These are phyloP conservation scores for Chamaea fasciata DNA, from an alignment of 2,113 vertebrate species.

Conservation along the genomic window DNA sequence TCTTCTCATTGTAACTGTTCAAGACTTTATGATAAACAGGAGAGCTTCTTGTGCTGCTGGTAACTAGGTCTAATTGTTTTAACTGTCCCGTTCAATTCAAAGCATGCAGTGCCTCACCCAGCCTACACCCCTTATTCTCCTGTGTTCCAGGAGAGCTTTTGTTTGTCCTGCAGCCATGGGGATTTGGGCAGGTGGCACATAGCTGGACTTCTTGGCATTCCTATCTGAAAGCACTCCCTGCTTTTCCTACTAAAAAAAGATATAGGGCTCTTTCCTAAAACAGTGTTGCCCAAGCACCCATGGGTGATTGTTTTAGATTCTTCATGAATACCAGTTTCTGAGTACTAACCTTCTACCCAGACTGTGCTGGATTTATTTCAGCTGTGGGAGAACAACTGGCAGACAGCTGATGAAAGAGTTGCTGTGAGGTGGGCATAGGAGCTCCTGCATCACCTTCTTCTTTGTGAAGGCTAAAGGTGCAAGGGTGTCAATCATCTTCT, in stretches of 20 bases:
- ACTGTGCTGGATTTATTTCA: not conserved
- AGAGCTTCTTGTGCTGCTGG: not conserved
- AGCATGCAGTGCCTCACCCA: not conserved
- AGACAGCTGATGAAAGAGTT: not conserved
- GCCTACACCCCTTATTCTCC: not conserved
- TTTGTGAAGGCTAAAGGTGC: not conserved
- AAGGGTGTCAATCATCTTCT: not conserved
- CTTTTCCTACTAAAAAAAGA: not conserved
- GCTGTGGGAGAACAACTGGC: not conserved
- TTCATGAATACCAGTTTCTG: not conserved
- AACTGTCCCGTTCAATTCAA: not conserved
- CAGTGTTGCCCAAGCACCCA: not conserved
- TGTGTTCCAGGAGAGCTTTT: not conserved
- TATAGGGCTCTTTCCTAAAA: not conserved
- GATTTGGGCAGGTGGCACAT: not conserved
- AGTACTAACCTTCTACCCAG: not conserved
- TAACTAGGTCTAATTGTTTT: not conserved
- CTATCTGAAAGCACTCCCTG: not conserved
- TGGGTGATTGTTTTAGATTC: not conserved
- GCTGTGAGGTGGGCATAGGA: not conserved
- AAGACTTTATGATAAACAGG: not conserved
- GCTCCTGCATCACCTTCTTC: not conserved
- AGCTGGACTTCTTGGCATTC: not conserved
- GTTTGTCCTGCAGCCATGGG: not conserved
- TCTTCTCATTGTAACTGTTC: not conserved